Conservation (phyloP, 1,140 invertebrate genomes). For the Drosophila setifemur region DNA sequence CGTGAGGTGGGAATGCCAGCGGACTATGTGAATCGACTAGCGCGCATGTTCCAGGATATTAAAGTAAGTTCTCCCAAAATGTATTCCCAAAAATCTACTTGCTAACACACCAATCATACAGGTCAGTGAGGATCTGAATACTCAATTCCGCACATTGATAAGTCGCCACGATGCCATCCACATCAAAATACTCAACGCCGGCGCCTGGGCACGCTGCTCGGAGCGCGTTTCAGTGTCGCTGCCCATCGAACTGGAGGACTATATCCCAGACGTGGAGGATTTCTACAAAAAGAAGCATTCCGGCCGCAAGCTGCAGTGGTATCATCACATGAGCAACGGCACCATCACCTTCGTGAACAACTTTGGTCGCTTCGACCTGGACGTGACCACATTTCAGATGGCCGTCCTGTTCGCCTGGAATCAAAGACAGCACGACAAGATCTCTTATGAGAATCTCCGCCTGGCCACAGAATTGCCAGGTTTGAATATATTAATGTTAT, state of each 20-base stretch:
- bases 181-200: conserved; percentile 98
- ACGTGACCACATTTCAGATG: conserved; percentile 99
- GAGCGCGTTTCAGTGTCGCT: conserved; percentile 97
- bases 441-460: conserved; percentile 97
- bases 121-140: conserved; percentile 97
- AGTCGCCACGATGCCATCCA: conserved; percentile 89
- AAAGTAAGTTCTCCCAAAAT: conserved; percentile 87
- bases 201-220: conserved; percentile 97
- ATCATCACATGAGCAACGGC: conserved; percentile 99
- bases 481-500: neutral
- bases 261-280: conserved; percentile 98
- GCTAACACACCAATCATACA: neutral
- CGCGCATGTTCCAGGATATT: conserved; percentile 98
- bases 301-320: conserved; percentile 99
- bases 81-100: neutral
- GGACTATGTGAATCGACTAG: conserved; percentile 99
- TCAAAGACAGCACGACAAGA: conserved; percentile 94
- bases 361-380: conserved; percentile 97
- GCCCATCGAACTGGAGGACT: conserved; percentile 98
- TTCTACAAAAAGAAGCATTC: conserved; percentile 98
- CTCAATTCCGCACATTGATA: conserved; percentile 91
- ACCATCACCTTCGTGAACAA: conserved; percentile 97
- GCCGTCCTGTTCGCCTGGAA: conserved; percentile 99
- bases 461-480: conserved; percentile 96
- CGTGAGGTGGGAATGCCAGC: conserved; percentile 99